Percentiles rank a stretch among this genome's conserved stretches.
Conservation (phyloP, 2,888 invertebrate genomes). For the Hydropsyche betteni region DNA sequence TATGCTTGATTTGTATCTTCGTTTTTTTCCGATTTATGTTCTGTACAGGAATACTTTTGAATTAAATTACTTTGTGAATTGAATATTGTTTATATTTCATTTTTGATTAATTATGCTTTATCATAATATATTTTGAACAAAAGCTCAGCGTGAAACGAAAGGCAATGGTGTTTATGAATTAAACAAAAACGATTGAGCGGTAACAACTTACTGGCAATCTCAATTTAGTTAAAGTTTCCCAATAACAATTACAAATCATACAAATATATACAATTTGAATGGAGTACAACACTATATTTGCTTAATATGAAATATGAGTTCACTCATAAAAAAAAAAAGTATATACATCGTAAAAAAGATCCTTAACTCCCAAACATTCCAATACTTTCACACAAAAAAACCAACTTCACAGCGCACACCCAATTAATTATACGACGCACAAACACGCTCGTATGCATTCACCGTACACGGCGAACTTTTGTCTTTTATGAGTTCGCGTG, state of each 20-base stretch:
- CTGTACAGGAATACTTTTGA: no score
- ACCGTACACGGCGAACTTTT: neutral
- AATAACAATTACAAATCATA: neutral
- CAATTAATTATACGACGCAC: slow-evolving; percentile 13
- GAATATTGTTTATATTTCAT: no score
- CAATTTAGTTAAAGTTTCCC: neutral
- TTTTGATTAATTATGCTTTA: no score
- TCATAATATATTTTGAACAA: no score
- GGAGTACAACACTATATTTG: neutral
- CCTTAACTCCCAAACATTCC: neutral
- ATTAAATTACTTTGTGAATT: no score
- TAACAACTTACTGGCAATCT: neutral
- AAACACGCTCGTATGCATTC: slow-evolving; percentile 5
- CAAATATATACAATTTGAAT: neutral
- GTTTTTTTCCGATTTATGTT: no score
- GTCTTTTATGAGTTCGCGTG: slow-evolving; percentile 10
- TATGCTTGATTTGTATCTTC: neutral
- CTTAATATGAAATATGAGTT: neutral
- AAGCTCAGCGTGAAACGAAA: neutral
- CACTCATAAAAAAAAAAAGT: neutral
- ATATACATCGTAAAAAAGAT: neutral
- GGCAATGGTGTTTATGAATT: neutral
- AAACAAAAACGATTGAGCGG: neutral
- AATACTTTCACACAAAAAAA: neutral
- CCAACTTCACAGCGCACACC: neutral